A percentile compares a stretch with the other conserved stretches of the same genome.
phyloP scores from a whole-genome alignment of 1,140 invertebrate species.

The Chionoecetes opilio region DNA sequence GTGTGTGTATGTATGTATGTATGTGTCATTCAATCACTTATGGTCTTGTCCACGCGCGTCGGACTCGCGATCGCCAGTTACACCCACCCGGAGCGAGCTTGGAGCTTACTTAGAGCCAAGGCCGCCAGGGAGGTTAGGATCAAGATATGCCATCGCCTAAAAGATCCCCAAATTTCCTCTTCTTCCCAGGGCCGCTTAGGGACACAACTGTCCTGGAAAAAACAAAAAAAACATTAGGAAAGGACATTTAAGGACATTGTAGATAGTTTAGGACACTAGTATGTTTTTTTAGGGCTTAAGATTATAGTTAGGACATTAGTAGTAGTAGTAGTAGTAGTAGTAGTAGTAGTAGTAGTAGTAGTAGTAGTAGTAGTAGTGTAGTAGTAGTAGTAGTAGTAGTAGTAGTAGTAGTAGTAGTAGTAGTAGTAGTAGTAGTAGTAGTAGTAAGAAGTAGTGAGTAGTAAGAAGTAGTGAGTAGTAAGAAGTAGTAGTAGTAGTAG shows the following conservation, averaged over 20 bases:
- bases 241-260: neutral
- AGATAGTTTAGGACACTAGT: neutral
- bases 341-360: too few relatives aligned
- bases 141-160: constrained; percentile 84
- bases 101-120: constrained; percentile 82
- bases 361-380: neutral
- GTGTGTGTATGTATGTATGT: too few relatives aligned
- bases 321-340: too few relatives aligned
- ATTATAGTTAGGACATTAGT: neutral
- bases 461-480: neutral
- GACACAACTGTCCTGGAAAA: neutral
- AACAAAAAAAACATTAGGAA: neutral
- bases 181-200: constrained; percentile 83
- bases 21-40: too few relatives aligned
- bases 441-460: constrained; percentile 29
- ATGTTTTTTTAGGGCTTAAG: too few relatives aligned
- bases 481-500: constrained; percentile 27
- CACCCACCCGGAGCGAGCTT: too few relatives aligned
- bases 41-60: too few relatives aligned
- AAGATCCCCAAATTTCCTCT: constrained; percentile 82
- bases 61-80: too few relatives aligned
- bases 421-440: constrained; percentile 20
- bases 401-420: constrained; percentile 29
- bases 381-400: constrained; percentile 25
- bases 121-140: constrained; percentile 82